Evolutionary conservation across 2,888 invertebrate species (phyloP).

Genomic region (Watsonalla cultraria): DNA sequence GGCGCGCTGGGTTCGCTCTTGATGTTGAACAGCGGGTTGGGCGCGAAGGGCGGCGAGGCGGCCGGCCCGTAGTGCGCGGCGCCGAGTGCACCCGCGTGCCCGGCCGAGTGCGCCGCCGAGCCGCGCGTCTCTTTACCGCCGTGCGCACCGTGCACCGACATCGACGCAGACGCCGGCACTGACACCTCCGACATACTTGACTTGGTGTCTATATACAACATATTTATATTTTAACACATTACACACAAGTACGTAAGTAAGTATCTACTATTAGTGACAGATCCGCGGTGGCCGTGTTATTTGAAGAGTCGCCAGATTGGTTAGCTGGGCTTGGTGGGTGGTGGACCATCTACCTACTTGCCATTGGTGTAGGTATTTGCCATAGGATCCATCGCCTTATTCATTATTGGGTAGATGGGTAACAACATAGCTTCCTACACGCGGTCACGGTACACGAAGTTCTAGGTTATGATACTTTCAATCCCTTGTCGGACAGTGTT

Average conservation of each 20-base stretch:
- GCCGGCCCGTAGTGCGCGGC: slow-evolving; percentile 43
- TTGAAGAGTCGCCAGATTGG: no score
- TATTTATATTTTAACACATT: neutral
- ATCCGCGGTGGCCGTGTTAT: no score
- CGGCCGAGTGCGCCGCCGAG: slow-evolving; percentile 71
- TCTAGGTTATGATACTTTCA: no score
- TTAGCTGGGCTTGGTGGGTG: no score
- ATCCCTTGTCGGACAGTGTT: no score
- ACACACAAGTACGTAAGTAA: neutral
- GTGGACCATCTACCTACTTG: no score
- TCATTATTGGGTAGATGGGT: no score
- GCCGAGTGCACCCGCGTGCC: slow-evolving; percentile 36
- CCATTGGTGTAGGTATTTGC: no score
- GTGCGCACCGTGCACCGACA: slow-evolving; percentile 33
- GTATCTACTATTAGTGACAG: neutral
- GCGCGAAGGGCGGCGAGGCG: slow-evolving; percentile 48
- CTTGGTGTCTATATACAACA: slow-evolving; percentile 51
- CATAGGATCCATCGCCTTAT: no score
- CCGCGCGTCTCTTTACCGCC: slow-evolving; percentile 74
- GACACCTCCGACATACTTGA: slow-evolving; percentile 69
- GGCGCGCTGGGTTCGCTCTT: slow-evolving; percentile 65
- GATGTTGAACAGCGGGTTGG: slow-evolving; percentile 65
- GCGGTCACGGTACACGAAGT: no score
- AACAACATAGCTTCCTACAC: no score
- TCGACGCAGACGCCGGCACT: slow-evolving; percentile 50